A percentile compares a stretch with the other conserved stretches of the same genome.
Conservation (phyloP, 1,140 invertebrate species). For the Aradophagus sp. region DNA sequence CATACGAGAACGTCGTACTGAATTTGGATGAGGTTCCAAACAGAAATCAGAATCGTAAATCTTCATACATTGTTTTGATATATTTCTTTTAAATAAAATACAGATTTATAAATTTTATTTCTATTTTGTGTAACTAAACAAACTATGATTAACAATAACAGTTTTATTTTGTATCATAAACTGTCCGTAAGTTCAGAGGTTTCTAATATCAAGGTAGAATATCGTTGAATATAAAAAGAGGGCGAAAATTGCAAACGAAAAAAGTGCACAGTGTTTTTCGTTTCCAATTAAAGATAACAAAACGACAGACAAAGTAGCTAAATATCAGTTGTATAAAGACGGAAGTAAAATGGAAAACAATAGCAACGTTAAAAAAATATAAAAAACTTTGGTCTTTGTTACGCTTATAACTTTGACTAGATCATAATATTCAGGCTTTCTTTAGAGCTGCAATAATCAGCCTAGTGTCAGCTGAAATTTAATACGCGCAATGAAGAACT, state of each 20-base stretch:
- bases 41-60: not conserved
- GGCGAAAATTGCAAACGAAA: no score
- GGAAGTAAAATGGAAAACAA: slow-evolving; percentile 7
- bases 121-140: slow-evolving; percentile 54
- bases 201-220: slow-evolving; percentile 21
- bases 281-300: slow-evolving; percentile 6
- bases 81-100: slow-evolving; percentile 59
- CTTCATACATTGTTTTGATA: slow-evolving; percentile 51
- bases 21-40: not conserved
- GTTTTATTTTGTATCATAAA: slow-evolving; percentile 42
- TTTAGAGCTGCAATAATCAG: slow-evolving; percentile 50
- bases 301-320: no score
- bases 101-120: slow-evolving; percentile 52
- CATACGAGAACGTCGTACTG: no score
- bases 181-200: slow-evolving; percentile 21
- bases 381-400: slow-evolving; percentile 37
- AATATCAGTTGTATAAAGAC: no score
- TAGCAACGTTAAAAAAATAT: slow-evolving; percentile 43
- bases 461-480: slow-evolving; percentile 44
- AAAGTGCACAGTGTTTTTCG: no score
- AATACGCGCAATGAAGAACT: slow-evolving; percentile 17
- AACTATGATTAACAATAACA: slow-evolving; percentile 54
- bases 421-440: slow-evolving; percentile 52
- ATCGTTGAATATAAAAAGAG: slow-evolving; percentile 8
- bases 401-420: slow-evolving; percentile 46